A percentile compares a stretch with the other conserved stretches of the same genome.
Conservation (phyloP, 2,113 vertebrate genomes). For the Pedetes capensis region DNA sequence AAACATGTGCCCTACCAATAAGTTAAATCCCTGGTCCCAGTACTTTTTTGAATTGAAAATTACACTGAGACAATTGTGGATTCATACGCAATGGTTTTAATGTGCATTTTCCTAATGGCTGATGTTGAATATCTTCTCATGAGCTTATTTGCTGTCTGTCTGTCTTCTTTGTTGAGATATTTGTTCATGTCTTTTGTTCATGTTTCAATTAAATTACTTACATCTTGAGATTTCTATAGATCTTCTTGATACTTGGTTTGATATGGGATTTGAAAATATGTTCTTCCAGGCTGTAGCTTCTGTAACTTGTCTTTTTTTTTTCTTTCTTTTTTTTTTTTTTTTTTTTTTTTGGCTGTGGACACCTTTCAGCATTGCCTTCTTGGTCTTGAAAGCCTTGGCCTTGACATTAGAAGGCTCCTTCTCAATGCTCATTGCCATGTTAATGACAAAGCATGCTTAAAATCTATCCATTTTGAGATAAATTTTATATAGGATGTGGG, state of each 20-base stretch:
- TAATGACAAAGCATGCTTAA: neutral
- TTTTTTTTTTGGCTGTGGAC: neutral
- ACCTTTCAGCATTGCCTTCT: neutral
- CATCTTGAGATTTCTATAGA: neutral
- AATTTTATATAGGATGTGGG: neutral
- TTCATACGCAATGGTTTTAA: neutral
- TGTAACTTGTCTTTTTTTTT: neutral
- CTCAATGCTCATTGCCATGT: neutral
- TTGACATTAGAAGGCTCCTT: neutral
- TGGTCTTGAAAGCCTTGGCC: neutral
- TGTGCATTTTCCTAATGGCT: slow-evolving; percentile 17
- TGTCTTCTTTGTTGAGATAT: neutral
- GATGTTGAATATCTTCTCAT: neutral
- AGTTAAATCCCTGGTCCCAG: neutral
- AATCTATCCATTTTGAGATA: neutral
- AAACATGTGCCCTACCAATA: neutral
- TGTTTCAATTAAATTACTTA: neutral
- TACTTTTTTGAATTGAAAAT: neutral
- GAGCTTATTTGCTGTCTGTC: neutral
- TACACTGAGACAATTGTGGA: neutral
- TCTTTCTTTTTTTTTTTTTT: neutral
- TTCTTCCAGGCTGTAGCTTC: neutral
- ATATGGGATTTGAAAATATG: neutral
- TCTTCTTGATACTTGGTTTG: neutral
- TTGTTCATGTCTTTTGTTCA: slow-evolving; percentile 6